Conservation (phyloP, 1,140 invertebrate genomes). For the Leptestheria dahalacensis region DNA sequence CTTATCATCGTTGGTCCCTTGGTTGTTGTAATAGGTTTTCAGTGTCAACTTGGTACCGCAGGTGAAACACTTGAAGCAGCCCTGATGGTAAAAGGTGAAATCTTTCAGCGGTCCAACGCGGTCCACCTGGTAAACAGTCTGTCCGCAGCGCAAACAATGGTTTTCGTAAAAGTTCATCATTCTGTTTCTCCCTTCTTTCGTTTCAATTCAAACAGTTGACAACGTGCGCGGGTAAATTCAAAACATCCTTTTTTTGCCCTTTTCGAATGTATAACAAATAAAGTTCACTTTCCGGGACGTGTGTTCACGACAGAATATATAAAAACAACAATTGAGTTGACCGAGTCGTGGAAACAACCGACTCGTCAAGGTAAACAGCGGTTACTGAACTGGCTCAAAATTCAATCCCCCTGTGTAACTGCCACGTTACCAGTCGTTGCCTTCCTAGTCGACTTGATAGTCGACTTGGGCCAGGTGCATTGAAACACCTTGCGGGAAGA, state of each 20-base stretch:
- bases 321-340: no score
- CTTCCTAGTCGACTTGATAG: background rate
- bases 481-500: background rate
- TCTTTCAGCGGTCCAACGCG: constrained; percentile 92
- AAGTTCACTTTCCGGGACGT: no score
- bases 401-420: background rate
- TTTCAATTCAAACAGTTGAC: no score
- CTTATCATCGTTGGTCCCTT: constrained; percentile 86
- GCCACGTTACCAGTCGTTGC: background rate
- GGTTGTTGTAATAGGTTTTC: constrained; percentile 98
- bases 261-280: no score
- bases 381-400: background rate
- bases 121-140: constrained; percentile 78
- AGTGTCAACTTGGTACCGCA: constrained; percentile 91
- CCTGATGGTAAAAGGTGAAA: constrained; percentile 93
- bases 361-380: background rate
- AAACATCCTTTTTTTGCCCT: no score
- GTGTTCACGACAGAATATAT: no score
- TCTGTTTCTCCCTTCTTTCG: no score
- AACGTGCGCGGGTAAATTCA: no score
- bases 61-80: constrained; percentile 90
- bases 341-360: no score
- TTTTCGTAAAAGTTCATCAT: constrained; percentile 78
- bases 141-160: constrained; percentile 68
- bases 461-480: background rate